Base-by-base conservation (phyloP, 64 coral and sea anemone species). In the Pocillopora damicornis region DNA sequence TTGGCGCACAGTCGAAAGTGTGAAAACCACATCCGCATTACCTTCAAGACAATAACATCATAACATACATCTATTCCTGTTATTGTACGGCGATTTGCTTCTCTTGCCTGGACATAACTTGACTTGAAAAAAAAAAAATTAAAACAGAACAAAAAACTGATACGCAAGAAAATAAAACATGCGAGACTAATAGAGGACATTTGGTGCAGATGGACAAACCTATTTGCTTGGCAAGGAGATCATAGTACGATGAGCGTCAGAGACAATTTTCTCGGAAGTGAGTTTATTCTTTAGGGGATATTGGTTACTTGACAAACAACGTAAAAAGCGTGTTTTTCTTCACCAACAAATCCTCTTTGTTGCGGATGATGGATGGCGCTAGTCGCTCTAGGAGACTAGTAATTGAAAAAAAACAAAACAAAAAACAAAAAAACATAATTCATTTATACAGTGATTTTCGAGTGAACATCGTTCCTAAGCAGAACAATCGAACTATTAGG, bases 21-120 rank as follows among this genome's bases (percentile, higher is more conserved):
- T 81, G 60, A 60, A 81, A 81, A 81, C 78, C 81, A n/a, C 81
- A 79, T 60, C 77, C 77, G 77, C 57, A 71, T 2, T 10, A 71
- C 25, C 25, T 18, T 2, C 22, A 77, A 77, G 75, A 11, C 37
- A 51, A 77, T 56, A 56, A 56, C 36, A 56, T 45, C 9, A 73
- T 73, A 73, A 73, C 69, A 60, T 60, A 60, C 60, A 79, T 79
- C 77, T 36, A 14, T 71, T 58, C 37, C 81, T 58, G 35, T 67
- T 45, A 51, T 51, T 51, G 42, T 51, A 51, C 42, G 2, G 20
- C 56, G 72, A 71, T 68, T 22, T 85, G 38, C 72, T 38, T 18
- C 12, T 20, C 56, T 58, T 65, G 63, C 81, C 22, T 15, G 81
- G 81, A 71, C 14, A 23, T 69, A 13, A 85, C 65, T 85, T 58